These are phyloP conservation scores for Micrasema longulum DNA, from an alignment of 1,140 invertebrate genomes.

Conservation along the genomic window DNA sequence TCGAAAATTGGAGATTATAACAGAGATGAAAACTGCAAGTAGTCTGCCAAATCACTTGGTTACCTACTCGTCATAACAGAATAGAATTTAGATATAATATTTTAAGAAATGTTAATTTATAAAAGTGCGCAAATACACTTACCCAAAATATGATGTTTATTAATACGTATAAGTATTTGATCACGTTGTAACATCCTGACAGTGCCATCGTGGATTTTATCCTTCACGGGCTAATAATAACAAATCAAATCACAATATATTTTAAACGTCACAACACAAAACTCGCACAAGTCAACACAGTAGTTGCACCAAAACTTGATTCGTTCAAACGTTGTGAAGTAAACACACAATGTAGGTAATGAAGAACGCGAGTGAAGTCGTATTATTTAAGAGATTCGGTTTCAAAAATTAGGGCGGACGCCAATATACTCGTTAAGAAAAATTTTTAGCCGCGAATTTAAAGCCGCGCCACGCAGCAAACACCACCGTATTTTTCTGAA, in stretches of 20 bases:
- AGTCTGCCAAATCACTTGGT: neutral
- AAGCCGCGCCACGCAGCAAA: too few relatives aligned
- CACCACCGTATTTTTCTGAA: neutral
- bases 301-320: neutral
- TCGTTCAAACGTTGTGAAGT: constrained; percentile 6
- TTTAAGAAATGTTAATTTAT: neutral
- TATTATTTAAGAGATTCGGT: constrained; percentile 2
- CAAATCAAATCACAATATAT: constrained; percentile 33
- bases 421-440: constrained; percentile 13
- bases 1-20: neutral
- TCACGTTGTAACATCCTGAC: constrained; percentile 74
- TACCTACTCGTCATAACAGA: neutral
- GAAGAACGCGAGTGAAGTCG: neutral
- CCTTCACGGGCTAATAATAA: constrained; percentile 29
- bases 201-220: constrained; percentile 69
- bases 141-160: constrained; percentile 81
- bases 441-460: neutral
- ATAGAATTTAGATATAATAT: neutral
- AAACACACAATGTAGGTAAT: constrained; percentile 14
- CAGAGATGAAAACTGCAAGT: constrained; percentile 1
- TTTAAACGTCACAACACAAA: constrained; percentile 48
- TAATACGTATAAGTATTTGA: constrained; percentile 77
- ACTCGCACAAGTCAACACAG: constrained; percentile 30
- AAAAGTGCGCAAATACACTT: constrained; percentile 58
- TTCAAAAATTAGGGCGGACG: constrained; percentile 27